Evolutionary conservation across 2,113 vertebrate genomes (phyloP).

Genomic region (Pungitius pungitius): DNA sequence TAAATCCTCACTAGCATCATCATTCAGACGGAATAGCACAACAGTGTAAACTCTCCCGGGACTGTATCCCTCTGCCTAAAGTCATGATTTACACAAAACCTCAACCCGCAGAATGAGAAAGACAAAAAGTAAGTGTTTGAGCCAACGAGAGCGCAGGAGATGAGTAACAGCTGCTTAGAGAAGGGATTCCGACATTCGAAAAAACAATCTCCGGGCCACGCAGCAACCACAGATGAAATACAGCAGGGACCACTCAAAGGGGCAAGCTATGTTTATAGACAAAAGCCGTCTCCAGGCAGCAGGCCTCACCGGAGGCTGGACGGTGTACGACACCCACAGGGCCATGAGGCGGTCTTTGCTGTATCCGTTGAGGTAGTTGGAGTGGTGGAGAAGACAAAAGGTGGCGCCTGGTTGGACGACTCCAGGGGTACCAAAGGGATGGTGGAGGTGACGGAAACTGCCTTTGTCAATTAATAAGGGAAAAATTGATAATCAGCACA

Average conservation of each 20-base stretch:
- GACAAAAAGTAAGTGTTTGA: conserved; percentile 49
- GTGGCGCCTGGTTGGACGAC: conserved; percentile 65
- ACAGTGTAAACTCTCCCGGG: conserved; percentile 28
- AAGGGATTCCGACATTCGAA: conserved; percentile 28
- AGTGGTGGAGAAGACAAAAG: conserved; percentile 77
- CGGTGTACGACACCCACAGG: conserved; percentile 81
- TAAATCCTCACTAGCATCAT: conserved; percentile 18
- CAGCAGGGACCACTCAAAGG: conserved; percentile 16
- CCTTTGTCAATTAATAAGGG: conserved; percentile 25
- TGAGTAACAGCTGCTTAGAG: conserved; percentile 49
- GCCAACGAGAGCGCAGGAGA: conserved; percentile 47
- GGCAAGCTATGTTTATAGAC: conserved; percentile 54
- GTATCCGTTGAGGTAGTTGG: conserved; percentile 77
- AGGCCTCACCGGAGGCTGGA: conserved; percentile 73
- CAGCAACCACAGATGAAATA: conserved; percentile 42
- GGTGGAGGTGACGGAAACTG: conserved; percentile 63
- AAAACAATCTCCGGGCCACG: conserved; percentile 35
- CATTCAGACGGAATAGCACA: conserved; percentile 30
- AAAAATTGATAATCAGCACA: not conserved
- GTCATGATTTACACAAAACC: conserved; percentile 63
- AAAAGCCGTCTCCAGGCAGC: conserved; percentile 23
- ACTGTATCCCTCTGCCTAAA: conserved; percentile 30
- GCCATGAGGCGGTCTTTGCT: conserved; percentile 78
- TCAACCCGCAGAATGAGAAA: conserved; percentile 54
- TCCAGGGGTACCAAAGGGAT: conserved; percentile 76